Evolutionary conservation across 2,888 invertebrate genomes (phyloP).

Genomic region (Parnassius mnemosyne): DNA sequence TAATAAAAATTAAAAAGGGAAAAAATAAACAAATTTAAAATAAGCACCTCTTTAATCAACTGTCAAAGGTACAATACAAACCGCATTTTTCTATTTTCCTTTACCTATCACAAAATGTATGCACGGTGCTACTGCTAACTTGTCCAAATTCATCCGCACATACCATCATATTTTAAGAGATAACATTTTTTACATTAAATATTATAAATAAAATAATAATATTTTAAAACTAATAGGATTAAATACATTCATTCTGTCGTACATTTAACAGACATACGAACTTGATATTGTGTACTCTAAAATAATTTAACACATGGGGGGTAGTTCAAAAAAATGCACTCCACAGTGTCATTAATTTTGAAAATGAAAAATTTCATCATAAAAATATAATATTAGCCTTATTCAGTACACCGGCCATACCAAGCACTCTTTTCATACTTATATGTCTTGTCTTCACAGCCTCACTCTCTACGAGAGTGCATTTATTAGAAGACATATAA

Average conservation of each 20-base stretch:
- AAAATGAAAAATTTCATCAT: conserved; percentile 41
- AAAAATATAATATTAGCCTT: conserved; percentile 40
- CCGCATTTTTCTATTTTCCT: conserved; percentile 54
- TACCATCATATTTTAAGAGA: conserved; percentile 43
- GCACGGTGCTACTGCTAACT: conserved; percentile 51
- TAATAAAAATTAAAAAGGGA: not conserved
- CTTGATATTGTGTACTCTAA: conserved; percentile 50
- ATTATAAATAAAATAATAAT: conserved; percentile 52
- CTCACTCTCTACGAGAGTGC: conserved; percentile 5
- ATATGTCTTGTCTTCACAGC: conserved; percentile 8
- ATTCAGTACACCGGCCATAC: conserved; percentile 9
- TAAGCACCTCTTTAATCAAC: conserved; percentile 78
- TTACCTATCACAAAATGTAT: conserved; percentile 54
- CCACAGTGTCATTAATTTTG: conserved; percentile 3
- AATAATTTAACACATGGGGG: conserved; percentile 52
- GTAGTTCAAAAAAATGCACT: conserved; percentile 35
- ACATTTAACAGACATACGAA: conserved; percentile 56
- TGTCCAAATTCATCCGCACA: conserved; percentile 47
- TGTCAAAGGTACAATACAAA: conserved; percentile 71
- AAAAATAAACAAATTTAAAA: conserved; percentile 38
- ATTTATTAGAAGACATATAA: conserved; percentile 1
- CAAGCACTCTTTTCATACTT: conserved; percentile 4
- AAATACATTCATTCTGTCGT: conserved; percentile 73
- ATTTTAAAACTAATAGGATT: conserved; percentile 70
- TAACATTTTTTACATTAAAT: conserved; percentile 53